Conservation (phyloP, 2,888 invertebrate species). For the Cantharis nigra region DNA sequence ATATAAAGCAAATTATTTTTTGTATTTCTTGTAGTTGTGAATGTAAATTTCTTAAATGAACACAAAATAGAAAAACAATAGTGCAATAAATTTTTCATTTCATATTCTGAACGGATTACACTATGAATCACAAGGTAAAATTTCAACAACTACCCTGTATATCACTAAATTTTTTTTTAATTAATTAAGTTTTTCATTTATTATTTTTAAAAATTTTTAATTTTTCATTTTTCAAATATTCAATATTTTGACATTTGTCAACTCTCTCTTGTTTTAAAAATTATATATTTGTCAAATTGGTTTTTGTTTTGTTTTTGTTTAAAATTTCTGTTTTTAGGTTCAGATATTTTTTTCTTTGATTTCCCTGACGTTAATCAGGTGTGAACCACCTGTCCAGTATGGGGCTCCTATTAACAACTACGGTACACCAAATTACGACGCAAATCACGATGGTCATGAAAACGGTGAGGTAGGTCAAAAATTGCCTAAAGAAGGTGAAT, state of each 20-base stretch:
- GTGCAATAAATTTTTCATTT: background rate
- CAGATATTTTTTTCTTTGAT: conserved; percentile 15
- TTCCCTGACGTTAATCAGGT: conserved; percentile 19
- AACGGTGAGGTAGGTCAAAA: conserved; percentile 19
- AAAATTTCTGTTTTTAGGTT: background rate
- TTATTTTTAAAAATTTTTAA: background rate
- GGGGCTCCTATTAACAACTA: conserved; percentile 47
- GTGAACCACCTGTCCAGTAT: conserved; percentile 44
- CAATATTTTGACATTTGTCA: too few species aligned
- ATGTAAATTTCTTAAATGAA: background rate
- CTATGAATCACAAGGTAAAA: background rate
- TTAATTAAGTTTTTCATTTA: background rate
- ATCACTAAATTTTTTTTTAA: background rate
- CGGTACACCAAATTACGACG: conserved; percentile 38
- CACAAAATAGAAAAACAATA: background rate
- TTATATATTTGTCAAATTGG: too few species aligned
- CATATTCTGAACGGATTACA: background rate
- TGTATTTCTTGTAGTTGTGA: conserved; percentile 35
- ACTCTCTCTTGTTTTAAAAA: too few species aligned
- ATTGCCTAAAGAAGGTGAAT: background rate
- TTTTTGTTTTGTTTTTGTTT: background rate
- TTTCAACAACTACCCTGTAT: background rate
- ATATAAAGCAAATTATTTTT: conserved; percentile 54
- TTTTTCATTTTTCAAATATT: too few species aligned
- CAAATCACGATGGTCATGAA: conserved; percentile 17